Percentiles rank a stretch among this genome's conserved stretches.
Evolutionary conservation across 2,797 vertebrate genomes (phyloP).

Genomic region (Sebastes hubbsi): DNA sequence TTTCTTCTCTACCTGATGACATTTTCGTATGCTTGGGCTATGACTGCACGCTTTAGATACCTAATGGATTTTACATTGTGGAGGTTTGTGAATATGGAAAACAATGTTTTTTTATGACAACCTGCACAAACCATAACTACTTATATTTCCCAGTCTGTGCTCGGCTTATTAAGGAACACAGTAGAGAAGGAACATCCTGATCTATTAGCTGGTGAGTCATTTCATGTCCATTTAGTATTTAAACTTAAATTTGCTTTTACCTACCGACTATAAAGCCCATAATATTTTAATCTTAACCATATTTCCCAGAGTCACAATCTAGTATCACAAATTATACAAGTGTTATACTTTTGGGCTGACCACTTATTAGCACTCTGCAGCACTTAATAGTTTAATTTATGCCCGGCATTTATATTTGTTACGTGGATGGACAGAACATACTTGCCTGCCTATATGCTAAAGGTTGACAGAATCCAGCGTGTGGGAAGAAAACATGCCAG

Average conservation of each 20-base stretch:
- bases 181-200: not conserved
- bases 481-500: conserved; percentile 61
- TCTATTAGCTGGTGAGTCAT: not conserved
- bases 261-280: not conserved
- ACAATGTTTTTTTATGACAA: not conserved
- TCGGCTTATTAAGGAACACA: not conserved
- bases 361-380: not conserved
- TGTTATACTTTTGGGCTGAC: not conserved
- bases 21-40: not conserved
- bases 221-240: not conserved
- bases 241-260: not conserved
- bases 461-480: conserved; percentile 52
- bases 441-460: conserved; percentile 51
- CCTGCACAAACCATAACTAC: not conserved
- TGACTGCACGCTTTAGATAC: not conserved
- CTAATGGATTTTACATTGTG: not conserved
- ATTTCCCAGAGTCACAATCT: not conserved
- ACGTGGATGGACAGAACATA: conserved; percentile 39
- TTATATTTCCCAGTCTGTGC: not conserved
- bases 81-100: not conserved
- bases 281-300: not conserved
- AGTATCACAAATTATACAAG: not conserved
- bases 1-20: conserved; percentile 34
- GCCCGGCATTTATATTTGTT: conserved; percentile 3
- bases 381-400: not conserved